A percentile compares a stretch with the other conserved stretches of the same genome.
Conservation (phyloP, 2,797 vertebrate species). For the Orientallactaga sibirica region DNA sequence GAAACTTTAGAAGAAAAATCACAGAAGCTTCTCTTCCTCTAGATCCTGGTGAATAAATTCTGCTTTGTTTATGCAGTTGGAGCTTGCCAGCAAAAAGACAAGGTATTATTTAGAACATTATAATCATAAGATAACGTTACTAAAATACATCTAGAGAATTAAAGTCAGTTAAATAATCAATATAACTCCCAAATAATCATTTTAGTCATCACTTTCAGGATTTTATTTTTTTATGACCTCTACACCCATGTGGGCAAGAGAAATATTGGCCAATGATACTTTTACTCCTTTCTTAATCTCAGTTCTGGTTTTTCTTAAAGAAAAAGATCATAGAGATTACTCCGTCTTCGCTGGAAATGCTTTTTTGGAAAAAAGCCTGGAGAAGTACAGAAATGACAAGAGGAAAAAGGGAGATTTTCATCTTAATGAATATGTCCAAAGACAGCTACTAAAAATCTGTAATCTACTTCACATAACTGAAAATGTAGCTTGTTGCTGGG, state of each 20-base stretch:
- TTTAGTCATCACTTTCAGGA: neutral
- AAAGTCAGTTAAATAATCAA: neutral
- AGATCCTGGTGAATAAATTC: neutral
- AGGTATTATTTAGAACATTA: neutral
- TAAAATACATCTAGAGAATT: neutral
- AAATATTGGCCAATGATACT: neutral
- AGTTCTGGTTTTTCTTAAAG: neutral
- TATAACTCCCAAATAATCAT: constrained; percentile 16
- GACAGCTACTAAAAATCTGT: constrained; percentile 56
- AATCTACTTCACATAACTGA: constrained; percentile 61
- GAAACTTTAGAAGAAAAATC: constrained; percentile 20
- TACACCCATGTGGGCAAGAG: neutral
- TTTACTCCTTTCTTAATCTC: neutral
- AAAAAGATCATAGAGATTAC: constrained; percentile 1
- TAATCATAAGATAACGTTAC: constrained; percentile 33
- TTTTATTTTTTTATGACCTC: neutral
- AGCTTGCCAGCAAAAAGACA: neutral
- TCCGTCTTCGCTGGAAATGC: constrained; percentile 21
- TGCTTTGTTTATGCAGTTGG: constrained; percentile 11
- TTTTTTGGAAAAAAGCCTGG: constrained; percentile 30
- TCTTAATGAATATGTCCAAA: constrained; percentile 41
- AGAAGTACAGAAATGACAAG: constrained; percentile 3
- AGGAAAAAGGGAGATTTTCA: neutral
- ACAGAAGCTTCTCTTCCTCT: constrained; percentile 6
- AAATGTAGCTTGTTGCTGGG: constrained; percentile 35